phyloP scores from a whole-genome alignment of 2,888 invertebrate species.

The Diaperis boleti region DNA sequence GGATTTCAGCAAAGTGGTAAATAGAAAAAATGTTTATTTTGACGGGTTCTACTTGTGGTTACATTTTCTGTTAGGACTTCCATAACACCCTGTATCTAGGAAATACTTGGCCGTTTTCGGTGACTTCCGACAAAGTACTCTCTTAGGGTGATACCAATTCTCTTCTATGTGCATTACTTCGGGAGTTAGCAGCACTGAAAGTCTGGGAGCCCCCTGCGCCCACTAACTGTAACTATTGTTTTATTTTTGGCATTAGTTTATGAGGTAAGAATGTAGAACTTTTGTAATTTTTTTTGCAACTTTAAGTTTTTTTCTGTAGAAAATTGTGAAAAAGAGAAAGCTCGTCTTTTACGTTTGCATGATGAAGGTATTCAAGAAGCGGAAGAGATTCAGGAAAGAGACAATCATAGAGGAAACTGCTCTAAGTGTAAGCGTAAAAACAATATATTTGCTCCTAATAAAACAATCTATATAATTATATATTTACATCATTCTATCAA shows the following conservation, averaged over 20 bases:
- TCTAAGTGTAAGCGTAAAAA: too few relatives aligned
- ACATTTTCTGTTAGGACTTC: too few relatives aligned
- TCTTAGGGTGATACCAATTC: neutral
- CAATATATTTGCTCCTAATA: too few relatives aligned
- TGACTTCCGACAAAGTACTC: neutral
- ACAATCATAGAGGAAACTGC: too few relatives aligned
- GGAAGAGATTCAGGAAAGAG: too few relatives aligned
- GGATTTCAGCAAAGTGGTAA: too few relatives aligned
- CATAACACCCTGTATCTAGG: too few relatives aligned
- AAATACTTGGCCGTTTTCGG: neutral
- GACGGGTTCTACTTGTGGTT: too few relatives aligned
- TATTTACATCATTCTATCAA: too few relatives aligned
- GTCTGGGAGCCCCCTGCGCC: neutral
- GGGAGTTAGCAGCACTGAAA: neutral
- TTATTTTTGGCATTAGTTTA: neutral
- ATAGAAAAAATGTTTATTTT: too few relatives aligned
- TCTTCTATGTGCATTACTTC: neutral
- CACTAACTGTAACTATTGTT: neutral
- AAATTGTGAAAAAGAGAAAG: neutral
- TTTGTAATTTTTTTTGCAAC: neutral
- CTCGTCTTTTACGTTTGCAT: neutral
- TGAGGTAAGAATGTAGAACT: neutral
- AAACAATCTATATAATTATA: too few relatives aligned
- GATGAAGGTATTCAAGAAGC: too few relatives aligned
- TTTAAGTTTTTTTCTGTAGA: neutral